Conservation (phyloP, 2,113 vertebrate species). For the Crocuta crocuta region DNA sequence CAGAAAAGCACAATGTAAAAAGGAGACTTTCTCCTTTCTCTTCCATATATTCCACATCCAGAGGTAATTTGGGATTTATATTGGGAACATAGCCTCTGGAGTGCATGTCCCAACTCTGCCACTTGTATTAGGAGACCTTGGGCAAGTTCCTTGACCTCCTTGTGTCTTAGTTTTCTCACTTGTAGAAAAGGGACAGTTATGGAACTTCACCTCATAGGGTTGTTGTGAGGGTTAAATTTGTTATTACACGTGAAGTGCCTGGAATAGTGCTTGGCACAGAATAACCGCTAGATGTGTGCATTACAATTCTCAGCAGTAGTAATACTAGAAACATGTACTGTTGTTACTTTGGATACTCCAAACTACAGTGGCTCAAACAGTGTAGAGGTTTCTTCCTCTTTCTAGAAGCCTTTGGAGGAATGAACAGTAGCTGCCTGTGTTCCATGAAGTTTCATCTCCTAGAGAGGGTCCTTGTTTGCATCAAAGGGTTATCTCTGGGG, state of each 20-base stretch:
- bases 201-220: neutral
- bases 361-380: neutral
- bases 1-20: neutral
- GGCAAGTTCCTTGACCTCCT: neutral
- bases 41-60: too few species aligned
- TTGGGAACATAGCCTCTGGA: neutral
- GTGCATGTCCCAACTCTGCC: neutral
- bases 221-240: neutral
- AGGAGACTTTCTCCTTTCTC: neutral
- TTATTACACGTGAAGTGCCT: neutral
- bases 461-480: neutral
- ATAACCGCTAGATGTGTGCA: neutral
- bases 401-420: neutral
- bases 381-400: neutral
- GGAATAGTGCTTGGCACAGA: neutral
- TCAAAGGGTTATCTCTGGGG: neutral
- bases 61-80: neutral
- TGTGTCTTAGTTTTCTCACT: neutral
- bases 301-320: neutral
- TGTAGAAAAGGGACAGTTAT: neutral
- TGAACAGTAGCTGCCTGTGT: neutral
- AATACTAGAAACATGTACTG: rapidly evolving
- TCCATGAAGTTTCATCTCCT: neutral
- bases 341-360: neutral
- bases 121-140: neutral